Percentiles rank a stretch among this genome's conserved stretches.
These are phyloP conservation scores for Oreochromis niloticus DNA, from an alignment of 2,113 vertebrate genomes.

Conservation along the genomic window DNA sequence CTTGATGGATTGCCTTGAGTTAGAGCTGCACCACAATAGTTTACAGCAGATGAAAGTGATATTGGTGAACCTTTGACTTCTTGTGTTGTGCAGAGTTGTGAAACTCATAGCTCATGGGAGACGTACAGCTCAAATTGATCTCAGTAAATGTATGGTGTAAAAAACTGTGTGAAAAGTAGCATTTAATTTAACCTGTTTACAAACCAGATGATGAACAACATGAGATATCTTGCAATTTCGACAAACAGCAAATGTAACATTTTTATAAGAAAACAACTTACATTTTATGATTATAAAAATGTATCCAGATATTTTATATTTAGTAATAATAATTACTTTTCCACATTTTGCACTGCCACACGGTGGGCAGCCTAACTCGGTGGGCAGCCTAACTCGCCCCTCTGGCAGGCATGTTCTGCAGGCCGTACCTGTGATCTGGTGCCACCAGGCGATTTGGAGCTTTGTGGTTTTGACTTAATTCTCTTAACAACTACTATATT, in stretches of 20 bases:
- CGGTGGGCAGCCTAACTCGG: neutral
- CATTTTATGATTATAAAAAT: neutral
- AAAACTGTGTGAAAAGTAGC: neutral
- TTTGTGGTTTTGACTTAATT: neutral
- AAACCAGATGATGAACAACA: neutral
- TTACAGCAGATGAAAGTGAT: neutral
- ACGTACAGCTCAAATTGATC: neutral
- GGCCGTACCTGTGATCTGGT: neutral
- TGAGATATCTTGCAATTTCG: neutral
- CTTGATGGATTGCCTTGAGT: neutral
- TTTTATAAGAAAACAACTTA: neutral
- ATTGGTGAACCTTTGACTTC: neutral
- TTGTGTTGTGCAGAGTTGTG: neutral
- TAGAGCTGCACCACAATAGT: neutral
- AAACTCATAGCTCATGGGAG: neutral
- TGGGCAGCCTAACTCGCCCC: neutral
- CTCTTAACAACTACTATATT: neutral
- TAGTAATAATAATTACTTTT: neutral
- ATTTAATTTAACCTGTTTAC: neutral
- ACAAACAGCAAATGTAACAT: neutral
- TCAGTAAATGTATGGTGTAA: neutral
- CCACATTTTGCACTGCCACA: neutral
- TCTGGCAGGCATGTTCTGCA: neutral
- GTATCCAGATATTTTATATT: neutral
- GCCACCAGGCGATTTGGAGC: neutral